A percentile compares a stretch with the other conserved stretches of the same genome.
Evolutionary conservation across 2,888 invertebrate genomes (phyloP).

Genomic region (Rhamnusium bicolor): DNA sequence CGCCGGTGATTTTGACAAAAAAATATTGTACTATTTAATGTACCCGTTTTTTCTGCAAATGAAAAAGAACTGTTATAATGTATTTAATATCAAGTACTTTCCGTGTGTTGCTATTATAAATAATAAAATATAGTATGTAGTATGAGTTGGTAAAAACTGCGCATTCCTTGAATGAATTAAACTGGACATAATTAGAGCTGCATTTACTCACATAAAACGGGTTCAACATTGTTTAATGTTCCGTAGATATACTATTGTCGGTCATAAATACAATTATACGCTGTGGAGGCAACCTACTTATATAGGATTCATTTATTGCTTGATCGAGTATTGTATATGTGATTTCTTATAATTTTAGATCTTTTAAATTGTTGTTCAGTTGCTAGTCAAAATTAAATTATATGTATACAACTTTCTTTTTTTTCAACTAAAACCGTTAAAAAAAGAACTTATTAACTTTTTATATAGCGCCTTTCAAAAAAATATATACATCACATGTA

Average conservation of each 20-base stretch:
- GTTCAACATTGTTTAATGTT: constrained; percentile 12
- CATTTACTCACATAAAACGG: constrained; percentile 23
- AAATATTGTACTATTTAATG: too few species aligned
- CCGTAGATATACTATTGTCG: constrained; percentile 12
- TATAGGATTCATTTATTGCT: neutral
- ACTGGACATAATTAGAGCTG: constrained; percentile 4
- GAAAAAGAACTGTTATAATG: too few species aligned
- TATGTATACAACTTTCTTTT: neutral
- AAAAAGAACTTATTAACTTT: too few species aligned
- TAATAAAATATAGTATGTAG: too few species aligned
- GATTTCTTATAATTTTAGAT: neutral
- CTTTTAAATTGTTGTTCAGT: neutral
- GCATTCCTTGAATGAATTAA: constrained; percentile 12
- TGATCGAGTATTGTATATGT: neutral
- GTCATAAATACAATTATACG: constrained; percentile 18
- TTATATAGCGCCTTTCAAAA: too few species aligned
- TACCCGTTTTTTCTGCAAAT: too few species aligned
- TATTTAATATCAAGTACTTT: too few species aligned
- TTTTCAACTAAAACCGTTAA: neutral
- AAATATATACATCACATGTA: too few species aligned
- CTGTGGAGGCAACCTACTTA: constrained; percentile 15
- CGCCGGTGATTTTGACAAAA: too few species aligned
- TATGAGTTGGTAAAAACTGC: neutral
- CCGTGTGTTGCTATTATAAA: too few species aligned
- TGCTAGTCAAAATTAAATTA: neutral